Percentiles rank a stretch among this genome's conserved stretches.
Evolutionary conservation across 1,140 invertebrate genomes (phyloP).

Genomic region (Aphis gossypii): DNA sequence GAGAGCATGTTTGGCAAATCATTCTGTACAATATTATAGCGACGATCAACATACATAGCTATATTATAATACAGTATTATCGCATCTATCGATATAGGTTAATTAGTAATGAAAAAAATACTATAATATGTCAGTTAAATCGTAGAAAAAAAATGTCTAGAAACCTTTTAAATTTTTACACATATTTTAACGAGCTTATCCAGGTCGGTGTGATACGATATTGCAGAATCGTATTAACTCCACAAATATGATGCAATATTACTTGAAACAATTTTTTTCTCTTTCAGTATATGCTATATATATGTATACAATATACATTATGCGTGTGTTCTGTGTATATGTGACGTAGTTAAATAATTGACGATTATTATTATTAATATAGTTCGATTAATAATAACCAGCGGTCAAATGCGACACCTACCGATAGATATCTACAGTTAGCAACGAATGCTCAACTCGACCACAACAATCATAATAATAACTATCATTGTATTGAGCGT

Average conservation of each 20-base stretch:
- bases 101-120: not conserved
- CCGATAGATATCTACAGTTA: not conserved
- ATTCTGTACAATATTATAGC: not conserved
- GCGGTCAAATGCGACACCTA: not conserved
- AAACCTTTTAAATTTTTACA: not conserved
- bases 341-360: not conserved
- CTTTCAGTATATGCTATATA: not conserved
- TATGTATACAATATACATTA: no score
- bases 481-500: not conserved
- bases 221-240: not conserved
- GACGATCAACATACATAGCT: not conserved
- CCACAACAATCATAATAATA: not conserved
- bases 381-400: not conserved
- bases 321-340: not conserved
- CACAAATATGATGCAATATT: not conserved
- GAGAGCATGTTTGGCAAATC: not conserved
- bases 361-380: not conserved
- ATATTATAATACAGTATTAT: not conserved
- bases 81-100: not conserved
- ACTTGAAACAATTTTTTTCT: not conserved
- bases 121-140: not conserved
- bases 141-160: not conserved
- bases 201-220: not conserved
- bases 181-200: not conserved
- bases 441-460: not conserved